Evolutionary conservation across 2,113 vertebrate genomes (phyloP).

Genomic region (Natator depressus): DNA sequence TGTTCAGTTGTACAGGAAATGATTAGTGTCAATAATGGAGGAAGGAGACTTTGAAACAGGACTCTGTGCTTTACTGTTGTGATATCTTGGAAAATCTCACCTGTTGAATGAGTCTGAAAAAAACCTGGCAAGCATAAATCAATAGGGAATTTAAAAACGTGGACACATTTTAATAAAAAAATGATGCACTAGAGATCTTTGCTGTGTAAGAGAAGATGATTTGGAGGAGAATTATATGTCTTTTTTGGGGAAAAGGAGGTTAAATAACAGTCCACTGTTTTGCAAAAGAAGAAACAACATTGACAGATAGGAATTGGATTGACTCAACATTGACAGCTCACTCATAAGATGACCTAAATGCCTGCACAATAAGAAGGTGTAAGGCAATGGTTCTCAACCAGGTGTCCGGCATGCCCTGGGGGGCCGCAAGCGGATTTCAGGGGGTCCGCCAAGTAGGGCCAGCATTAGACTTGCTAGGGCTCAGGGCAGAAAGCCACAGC

Average conservation of each 20-base stretch:
- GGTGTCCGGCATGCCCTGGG: no score
- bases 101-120: not conserved
- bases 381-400: no score
- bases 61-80: not conserved
- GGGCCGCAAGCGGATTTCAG: no score
- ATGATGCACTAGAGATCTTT: fast-evolving
- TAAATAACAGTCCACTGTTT: not conserved
- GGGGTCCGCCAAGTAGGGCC: no score
- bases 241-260: not conserved
- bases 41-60: not conserved
- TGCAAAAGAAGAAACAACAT: not conserved
- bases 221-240: not conserved
- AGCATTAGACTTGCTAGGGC: no score
- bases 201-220: not conserved
- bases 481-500: no score
- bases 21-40: constrained; percentile 54
- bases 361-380: not conserved
- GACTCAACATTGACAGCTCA: not conserved
- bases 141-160: not conserved
- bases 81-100: not conserved
- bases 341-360: not conserved
- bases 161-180: not conserved
- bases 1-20: constrained; percentile 69
- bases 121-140: not conserved
- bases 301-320: not conserved